Conservation (phyloP, 1,140 invertebrate genomes). For the Elysia chlorotica region DNA sequence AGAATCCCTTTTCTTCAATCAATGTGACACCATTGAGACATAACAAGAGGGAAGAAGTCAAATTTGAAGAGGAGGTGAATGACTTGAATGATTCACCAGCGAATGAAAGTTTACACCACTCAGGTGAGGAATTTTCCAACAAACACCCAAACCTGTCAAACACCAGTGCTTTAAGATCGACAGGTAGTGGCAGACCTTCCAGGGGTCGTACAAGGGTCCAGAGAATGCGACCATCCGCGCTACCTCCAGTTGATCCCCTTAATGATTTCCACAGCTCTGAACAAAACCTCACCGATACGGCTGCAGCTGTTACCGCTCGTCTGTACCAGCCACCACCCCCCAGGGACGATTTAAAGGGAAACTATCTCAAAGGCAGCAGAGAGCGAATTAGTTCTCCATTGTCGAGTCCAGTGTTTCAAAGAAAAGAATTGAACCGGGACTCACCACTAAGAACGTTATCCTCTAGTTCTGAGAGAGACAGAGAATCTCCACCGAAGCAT, state of each 20-base stretch:
- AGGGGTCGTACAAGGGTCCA: constrained; percentile 1
- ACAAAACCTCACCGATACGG: constrained; percentile 32
- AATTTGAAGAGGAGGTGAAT: too few species aligned
- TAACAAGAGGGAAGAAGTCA: too few species aligned
- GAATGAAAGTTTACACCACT: too few species aligned
- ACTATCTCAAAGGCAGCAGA: constrained; percentile 23
- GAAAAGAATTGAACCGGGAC: not conserved
- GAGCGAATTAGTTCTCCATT: constrained; percentile 14
- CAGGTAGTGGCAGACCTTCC: too few species aligned
- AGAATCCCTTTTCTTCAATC: too few species aligned
- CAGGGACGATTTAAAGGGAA: constrained; percentile 20
- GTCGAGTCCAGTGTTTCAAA: not conserved
- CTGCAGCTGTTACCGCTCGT: constrained; percentile 43
- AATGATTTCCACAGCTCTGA: too few species aligned
- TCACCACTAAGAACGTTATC: not conserved
- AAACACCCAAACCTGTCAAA: too few species aligned
- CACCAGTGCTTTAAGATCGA: too few species aligned
- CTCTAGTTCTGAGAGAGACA: constrained; percentile 11
- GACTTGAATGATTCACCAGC: too few species aligned
- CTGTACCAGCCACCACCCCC: constrained; percentile 40
- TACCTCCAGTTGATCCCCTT: not conserved
- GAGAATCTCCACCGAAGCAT: not conserved
- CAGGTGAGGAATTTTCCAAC: too few species aligned
- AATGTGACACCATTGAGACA: too few species aligned
- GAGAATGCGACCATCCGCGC: not conserved